Evolutionary conservation across 2,113 vertebrate species (phyloP).

Genomic region (Propithecus coquereli): DNA sequence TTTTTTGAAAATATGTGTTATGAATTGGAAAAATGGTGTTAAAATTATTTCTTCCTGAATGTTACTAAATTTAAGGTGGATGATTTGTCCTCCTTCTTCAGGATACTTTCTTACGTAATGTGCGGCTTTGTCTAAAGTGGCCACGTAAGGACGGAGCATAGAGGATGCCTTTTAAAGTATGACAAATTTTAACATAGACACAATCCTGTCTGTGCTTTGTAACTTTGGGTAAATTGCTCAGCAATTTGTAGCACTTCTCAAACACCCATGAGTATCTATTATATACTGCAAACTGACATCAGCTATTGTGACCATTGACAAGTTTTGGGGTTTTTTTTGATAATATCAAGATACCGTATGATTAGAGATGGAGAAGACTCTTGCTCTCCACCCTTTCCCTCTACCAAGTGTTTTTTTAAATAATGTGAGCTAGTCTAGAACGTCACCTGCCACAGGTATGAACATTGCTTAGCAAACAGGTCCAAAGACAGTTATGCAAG

Average conservation of each 20-base stretch:
- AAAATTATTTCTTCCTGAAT: not conserved
- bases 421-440: not conserved
- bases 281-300: not conserved
- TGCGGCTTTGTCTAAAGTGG: not conserved
- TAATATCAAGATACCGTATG: not conserved
- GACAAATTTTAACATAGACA: not conserved
- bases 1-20: not conserved
- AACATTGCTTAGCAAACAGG: not conserved
- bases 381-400: not conserved
- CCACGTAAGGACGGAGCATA: not conserved
- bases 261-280: not conserved
- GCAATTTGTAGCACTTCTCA: not conserved
- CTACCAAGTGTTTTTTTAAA: not conserved
- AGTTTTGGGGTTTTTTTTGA: not conserved
- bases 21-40: not conserved
- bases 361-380: not conserved
- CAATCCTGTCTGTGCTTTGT: not conserved
- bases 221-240: not conserved
- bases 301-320: not conserved
- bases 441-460: not conserved
- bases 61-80: not conserved
- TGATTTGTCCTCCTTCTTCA: not conserved
- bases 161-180: not conserved
- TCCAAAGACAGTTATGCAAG: not conserved
- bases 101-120: not conserved